phyloP scores from a whole-genome alignment of 1,140 invertebrate genomes.

The Xylocopa sonorina region DNA sequence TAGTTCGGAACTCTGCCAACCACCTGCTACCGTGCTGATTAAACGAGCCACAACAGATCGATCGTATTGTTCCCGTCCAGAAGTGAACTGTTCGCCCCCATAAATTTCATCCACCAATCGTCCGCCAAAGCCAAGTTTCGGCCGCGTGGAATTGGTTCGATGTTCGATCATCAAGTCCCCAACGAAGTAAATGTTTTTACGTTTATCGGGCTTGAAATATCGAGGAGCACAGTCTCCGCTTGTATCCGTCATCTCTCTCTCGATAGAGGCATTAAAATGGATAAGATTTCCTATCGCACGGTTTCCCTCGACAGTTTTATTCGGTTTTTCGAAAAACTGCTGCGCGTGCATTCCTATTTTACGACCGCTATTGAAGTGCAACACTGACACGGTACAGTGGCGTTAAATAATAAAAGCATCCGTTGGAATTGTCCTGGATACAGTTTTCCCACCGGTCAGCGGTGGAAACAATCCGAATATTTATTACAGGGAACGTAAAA shows the following conservation, averaged over 20 bases:
- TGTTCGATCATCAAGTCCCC: slow-evolving; percentile 10
- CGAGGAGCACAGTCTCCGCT: no score
- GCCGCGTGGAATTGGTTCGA: background rate
- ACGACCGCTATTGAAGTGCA: slow-evolving; percentile 6
- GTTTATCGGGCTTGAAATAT: no score
- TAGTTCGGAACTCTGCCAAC: slow-evolving; percentile 46
- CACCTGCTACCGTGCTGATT: slow-evolving; percentile 49
- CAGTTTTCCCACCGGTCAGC: background rate
- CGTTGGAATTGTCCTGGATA: background rate
- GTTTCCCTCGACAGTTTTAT: no score
- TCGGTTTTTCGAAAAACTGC: background rate
- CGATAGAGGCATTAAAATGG: no score
- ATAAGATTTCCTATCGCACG: no score
- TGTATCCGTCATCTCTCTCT: no score
- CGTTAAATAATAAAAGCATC: slow-evolving; percentile 31
- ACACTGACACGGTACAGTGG: background rate
- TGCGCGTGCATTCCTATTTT: slow-evolving; percentile 24
- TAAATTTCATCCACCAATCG: slow-evolving; percentile 41
- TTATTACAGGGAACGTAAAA: slow-evolving; percentile 1
- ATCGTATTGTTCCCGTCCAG: slow-evolving; percentile 29
- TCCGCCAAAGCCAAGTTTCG: background rate
- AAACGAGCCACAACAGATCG: slow-evolving; percentile 49
- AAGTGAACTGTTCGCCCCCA: slow-evolving; percentile 12
- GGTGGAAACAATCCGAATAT: background rate
- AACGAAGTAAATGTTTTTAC: background rate